Evolutionary conservation across 2,797 vertebrate genomes (phyloP), one percentile per base, ranked within the genome.

Genomic region (Xiphophorus birchmanni): DNA sequence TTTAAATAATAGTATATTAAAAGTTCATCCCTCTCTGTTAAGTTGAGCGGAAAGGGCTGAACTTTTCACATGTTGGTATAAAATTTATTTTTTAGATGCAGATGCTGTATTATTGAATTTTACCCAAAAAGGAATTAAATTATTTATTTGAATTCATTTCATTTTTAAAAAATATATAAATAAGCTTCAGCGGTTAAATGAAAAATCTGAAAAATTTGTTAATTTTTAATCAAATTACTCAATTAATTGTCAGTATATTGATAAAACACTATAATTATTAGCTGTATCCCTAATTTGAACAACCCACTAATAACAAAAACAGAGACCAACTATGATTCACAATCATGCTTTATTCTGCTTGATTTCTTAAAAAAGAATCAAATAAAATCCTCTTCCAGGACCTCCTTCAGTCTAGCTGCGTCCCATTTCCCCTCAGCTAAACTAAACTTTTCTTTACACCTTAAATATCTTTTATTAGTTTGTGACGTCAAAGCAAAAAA

Each of bases 291-390:
- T n/a, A n/a, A n/a, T 12, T 5, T 50, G 35, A 82, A 73, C 47
- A 79, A 52, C 50, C 21, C 50, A 23, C 21, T 54, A 21, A 10
- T 74, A 83, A 87, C 67, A 82, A 78, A 86, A 79, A 86, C 78
- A 80, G 80, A 82, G 82, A 60, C 77, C 81, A 91, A 89, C 71
- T 87, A 93, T 87, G 89, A 94, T 94, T 94, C 91, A 96, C 94
- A 96, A 95, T 94, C 95, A 96, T 96, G 96, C 95, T 96, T 96
- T 96, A 96, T 96, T 96, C 93, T 94, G 91, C 84, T 94, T 90
- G 92, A 94, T 95, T 95, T 95, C 93, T 94, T 95, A 93, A 89
- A 93, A 95, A 95, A 93, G 88, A 95, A 93, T 94, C 91, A 94
- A 95, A 95, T 95, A 92, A 96, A 94, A 96, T 89, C 86, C 91